Evolutionary conservation across 2,888 invertebrate genomes (phyloP), one percentile per base, ranked within the genome.

Genomic region (Erebia epiphron): DNA sequence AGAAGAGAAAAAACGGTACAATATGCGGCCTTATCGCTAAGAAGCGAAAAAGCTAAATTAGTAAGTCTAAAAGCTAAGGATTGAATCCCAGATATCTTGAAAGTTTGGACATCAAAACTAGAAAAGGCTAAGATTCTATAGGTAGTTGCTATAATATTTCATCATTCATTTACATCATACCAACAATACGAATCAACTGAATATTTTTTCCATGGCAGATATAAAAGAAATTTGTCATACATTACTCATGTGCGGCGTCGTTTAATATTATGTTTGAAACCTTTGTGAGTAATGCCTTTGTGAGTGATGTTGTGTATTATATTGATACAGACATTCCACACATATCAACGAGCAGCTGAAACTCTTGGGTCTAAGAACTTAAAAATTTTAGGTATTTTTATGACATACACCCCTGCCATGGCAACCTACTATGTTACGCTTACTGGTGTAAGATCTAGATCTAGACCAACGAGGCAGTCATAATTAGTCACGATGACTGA

Each of bases 161-260:
- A 61, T 7, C 8, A 61, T 21, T 16, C 14, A 50, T 9, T 63
- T 49, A 49, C 62, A 63, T 63, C 46, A 63, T 26, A 26, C 14
- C 26, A 63, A 11, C 21, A 14, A 21, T 18, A 26, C 18, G 8
- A 14, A 18, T 21, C 21, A 21, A 49, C 35, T 58, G 14, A 21
- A 49, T 50, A 49, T 50, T 13, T 46, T 35, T 62, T 62, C 62
- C 21, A 63, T 63, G 43, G 4, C 13, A 50, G 62, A n/a, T 63
- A 49, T 63, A 49, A 63, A 63, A 50, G 16, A 41, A 64, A 64
- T 64, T n/a, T 54, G 64, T 54, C 52, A 62, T 71, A 9, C 18
- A 70, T 72, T 69, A 69, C 54, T 72, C 72, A 72, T 67, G 16
- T 57, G 62, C 62, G 35, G 57, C 67, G 62, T 46, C 66, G 46